Evolutionary conservation across 2,797 vertebrate genomes (phyloP).

Genomic region (Periparus ater): DNA sequence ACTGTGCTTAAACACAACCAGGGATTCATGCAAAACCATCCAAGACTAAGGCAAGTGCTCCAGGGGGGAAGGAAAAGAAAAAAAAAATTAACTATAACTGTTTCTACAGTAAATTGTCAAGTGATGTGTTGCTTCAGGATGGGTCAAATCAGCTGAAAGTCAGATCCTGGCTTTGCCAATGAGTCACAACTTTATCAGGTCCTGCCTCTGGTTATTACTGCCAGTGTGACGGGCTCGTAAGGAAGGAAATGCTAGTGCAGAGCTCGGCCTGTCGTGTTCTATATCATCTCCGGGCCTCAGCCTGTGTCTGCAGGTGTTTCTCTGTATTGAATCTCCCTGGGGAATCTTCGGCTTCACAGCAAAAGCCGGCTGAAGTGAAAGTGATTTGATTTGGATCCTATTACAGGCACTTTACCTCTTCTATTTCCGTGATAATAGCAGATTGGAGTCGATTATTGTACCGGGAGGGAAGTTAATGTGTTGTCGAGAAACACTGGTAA

Average conservation of each 20-base stretch:
- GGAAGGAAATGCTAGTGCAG: constrained; percentile 73
- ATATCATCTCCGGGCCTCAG: constrained; percentile 77
- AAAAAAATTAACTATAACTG: constrained; percentile 20
- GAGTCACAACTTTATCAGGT: constrained; percentile 74
- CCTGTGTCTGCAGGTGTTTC: constrained; percentile 84
- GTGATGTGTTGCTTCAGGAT: constrained; percentile 58
- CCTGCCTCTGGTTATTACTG: constrained; percentile 79
- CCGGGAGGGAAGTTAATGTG: constrained; percentile 84
- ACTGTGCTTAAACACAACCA: constrained; percentile 43
- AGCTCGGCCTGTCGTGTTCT: constrained; percentile 79
- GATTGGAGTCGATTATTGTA: constrained; percentile 87
- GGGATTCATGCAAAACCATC: constrained; percentile 28
- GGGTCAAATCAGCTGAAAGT: constrained; percentile 56
- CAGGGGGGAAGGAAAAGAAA: background rate
- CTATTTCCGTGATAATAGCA: constrained; percentile 86
- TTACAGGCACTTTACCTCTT: constrained; percentile 86
- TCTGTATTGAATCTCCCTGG: constrained; percentile 82
- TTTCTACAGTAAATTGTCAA: constrained; percentile 38
- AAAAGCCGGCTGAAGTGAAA: constrained; percentile 83
- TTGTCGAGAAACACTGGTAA: constrained; percentile 81
- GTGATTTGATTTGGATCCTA: constrained; percentile 89
- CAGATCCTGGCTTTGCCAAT: constrained; percentile 62
- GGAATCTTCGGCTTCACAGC: constrained; percentile 80
- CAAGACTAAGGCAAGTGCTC: constrained; percentile 31
- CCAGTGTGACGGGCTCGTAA: constrained; percentile 64